Evolutionary conservation across 2,113 vertebrate genomes (phyloP).

Genomic region (Passer montanus): DNA sequence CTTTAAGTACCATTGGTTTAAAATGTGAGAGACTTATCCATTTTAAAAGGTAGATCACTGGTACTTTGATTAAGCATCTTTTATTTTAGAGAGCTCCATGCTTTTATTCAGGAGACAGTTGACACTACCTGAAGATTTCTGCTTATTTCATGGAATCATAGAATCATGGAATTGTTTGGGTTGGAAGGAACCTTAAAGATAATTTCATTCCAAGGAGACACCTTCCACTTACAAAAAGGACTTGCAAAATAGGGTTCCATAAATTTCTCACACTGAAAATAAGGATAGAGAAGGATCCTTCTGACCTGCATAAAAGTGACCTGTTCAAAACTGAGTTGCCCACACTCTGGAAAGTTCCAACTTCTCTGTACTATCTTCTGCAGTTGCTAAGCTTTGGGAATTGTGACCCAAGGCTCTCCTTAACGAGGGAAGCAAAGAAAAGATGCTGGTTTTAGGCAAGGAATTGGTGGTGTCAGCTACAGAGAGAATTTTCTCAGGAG

Average conservation of each 20-base stretch:
- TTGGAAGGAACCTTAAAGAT: not conserved
- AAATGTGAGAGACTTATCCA: not conserved
- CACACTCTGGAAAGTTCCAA: not conserved
- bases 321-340: not conserved
- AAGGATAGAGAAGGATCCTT: not conserved
- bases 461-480: not conserved
- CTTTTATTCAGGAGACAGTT: not conserved
- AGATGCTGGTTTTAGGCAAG: not conserved
- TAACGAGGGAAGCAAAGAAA: not conserved
- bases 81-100: not conserved
- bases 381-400: not conserved
- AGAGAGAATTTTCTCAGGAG: not conserved
- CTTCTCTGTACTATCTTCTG: not conserved
- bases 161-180: not conserved
- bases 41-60: not conserved
- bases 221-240: not conserved
- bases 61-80: not conserved
- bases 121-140: not conserved
- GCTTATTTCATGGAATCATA: not conserved
- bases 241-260: not conserved
- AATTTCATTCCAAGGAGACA: accelerated
- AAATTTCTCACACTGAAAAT: not conserved
- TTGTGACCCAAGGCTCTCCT: not conserved
- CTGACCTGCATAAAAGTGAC: not conserved
- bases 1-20: slow-evolving; percentile 24